Evolutionary conservation across 2,113 vertebrate species (phyloP), one percentile per base, ranked within the genome.

Genomic region (Silurus glanis): DNA sequence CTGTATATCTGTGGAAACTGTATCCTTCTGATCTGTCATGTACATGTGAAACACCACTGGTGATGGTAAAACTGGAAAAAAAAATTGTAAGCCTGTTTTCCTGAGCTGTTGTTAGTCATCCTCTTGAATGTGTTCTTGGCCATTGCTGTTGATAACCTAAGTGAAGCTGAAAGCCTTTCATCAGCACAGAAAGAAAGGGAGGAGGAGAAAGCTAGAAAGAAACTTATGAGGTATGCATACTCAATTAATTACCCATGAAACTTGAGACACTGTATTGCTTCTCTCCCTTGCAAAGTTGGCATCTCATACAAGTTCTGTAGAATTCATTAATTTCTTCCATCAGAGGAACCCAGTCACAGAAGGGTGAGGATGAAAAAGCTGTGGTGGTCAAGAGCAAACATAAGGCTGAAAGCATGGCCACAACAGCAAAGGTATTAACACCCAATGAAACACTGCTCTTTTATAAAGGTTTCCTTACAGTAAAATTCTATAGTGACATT

Each of bases 111-210:
- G 12, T 28, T 91, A 99, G 98, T 98, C 49, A 98, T 99, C 93
- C 96, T 99, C 66, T 95, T 99, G 81, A 99, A 99, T 7, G 98
- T 99, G 74, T 99, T 99, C 93, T 93, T 99, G 95, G 98, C 98
- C 91, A 99, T 99, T 0, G 98, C 98, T 0, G 98, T 99, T 0
- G 98, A 99, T 93, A 99, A 99, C 93, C 94, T 99, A 86, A 96
- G 97, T 0, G 98, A 99, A 88, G 98, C 98, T 0, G 97, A 99
- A 92, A 99, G 97, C 89, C 93, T 99, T 88, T 97, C 97, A 0
- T 96, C 96, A 0, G 98, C 97, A 58, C 98, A 99, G 93, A 99
- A 97, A 88, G 97, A 97, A 90, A 99, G 98, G 85, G 97, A 96
- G 0, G 97, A 98, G 88, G 97, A 99, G 87, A 96, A 95, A 84